phyloP scores from a whole-genome alignment of 2,113 vertebrate species.

The Mesitornis unicolor region DNA sequence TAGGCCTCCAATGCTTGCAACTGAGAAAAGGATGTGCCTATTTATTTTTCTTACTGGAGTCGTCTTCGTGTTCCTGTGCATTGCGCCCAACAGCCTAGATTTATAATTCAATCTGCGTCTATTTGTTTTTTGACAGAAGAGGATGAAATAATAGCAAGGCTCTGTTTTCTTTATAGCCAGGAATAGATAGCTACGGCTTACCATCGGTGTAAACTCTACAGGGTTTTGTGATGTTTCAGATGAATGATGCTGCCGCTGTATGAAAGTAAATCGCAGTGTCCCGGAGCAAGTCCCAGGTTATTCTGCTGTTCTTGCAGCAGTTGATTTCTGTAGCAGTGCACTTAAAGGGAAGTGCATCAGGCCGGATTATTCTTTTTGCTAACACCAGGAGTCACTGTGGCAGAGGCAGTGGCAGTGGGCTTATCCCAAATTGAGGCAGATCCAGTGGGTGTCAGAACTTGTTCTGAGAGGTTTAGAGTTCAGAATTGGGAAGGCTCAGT shows the following conservation, averaged over 20 bases:
- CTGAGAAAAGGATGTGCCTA: background rate
- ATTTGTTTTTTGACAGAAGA: background rate
- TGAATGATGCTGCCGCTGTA: background rate
- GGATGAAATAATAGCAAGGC: background rate
- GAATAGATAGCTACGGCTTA: background rate
- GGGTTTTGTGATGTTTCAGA: background rate
- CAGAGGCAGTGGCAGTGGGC: background rate
- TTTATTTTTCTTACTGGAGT: background rate
- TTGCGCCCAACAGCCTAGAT: background rate
- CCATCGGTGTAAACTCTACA: background rate
- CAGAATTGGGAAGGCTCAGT: background rate
- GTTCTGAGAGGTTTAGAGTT: background rate
- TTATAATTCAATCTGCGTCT: background rate
- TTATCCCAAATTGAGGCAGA: fast-evolving
- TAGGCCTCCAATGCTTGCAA: background rate
- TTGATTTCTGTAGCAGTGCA: background rate
- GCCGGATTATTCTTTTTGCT: background rate
- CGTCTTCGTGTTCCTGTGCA: background rate
- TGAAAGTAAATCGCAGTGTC: background rate
- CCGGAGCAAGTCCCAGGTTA: background rate
- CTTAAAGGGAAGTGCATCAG: background rate
- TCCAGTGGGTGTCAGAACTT: background rate
- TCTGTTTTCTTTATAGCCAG: background rate
- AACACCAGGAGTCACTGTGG: background rate
- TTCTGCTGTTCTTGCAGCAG: background rate